Base-by-base conservation (phyloP, 2,113 vertebrate genomes). In the Corapipo altera region DNA sequence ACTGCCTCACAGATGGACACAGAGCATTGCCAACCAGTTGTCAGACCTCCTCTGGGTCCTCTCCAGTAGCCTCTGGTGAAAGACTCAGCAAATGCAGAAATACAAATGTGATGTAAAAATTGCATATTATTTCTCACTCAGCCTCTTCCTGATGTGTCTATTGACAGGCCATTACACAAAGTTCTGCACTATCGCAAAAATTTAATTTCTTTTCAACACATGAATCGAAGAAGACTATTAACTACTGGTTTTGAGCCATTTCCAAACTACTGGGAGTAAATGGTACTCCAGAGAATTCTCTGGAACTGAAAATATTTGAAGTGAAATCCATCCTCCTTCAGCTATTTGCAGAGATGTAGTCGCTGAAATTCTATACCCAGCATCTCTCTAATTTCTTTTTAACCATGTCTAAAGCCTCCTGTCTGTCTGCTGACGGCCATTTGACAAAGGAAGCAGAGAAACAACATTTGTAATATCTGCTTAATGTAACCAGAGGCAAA, bases 321-420 rank as follows among this genome's bases (percentile, higher is more conserved):
- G 41, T 86, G 85, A 93, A 96, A 95, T 66, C 85, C 62, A 90
- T 79, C 43, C 46, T 54, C 64, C 79, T 97, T 97, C 85, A 96
- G 87, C 82, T 97, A 75, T 97, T 97, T 96, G 79, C 92, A 87
- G 74, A 97, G 72, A 95, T 83, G 64, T 44, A 93, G 48, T 88
- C 88, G 93, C 85, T 46, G 88, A 93, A 96, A 95, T 96, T 97
- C 92, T 89, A 43, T 57, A 95, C 28, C 33, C 4, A 20, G 73
- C 49, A 91, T 37, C 75, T 94, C 72, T 97, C 89, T 97, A 94
- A 96, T 96, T 96, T 96, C 81, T 97, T 76, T 93, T 97, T 94
- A 77, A 77, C 67, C 61, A 33, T 76, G 24, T 95, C 76, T 95
- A 93, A 95, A 93, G 23, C 71, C 93, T 93, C 78, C 78, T 95